Conservation (phyloP, 2,797 vertebrate species). For the Pseudocheirus occidentalis region DNA sequence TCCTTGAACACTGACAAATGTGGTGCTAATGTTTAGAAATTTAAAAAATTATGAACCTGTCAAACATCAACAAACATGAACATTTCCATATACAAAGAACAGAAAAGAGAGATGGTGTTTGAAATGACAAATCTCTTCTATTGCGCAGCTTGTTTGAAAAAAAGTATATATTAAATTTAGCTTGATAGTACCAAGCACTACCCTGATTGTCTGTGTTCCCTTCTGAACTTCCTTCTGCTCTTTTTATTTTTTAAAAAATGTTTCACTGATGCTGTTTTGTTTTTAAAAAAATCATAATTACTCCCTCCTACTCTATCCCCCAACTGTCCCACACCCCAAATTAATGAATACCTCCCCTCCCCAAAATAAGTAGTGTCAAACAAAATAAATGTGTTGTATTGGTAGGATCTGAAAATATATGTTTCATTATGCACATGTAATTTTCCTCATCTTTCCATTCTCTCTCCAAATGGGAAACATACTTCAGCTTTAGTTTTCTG, state of each 20-base stretch:
- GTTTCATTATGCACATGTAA: not conserved
- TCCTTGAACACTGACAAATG: not conserved
- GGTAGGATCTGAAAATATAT: not conserved
- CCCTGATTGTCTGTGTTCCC: not conserved
- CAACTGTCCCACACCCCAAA: not conserved
- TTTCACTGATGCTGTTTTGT: not conserved
- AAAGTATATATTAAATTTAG: not conserved
- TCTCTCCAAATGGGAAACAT: not conserved
- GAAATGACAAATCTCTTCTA: not conserved
- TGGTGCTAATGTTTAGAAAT: not conserved
- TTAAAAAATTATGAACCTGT: not conserved
- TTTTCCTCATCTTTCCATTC: not conserved
- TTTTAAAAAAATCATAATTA: not conserved
- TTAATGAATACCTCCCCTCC: not conserved
- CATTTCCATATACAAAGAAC: not conserved
- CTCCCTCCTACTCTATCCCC: not conserved
- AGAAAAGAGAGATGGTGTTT: not conserved
- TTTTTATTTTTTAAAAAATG: not conserved
- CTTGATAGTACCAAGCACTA: not conserved
- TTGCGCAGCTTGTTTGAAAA: not conserved
- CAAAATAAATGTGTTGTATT: not conserved
- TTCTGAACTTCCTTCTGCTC: not conserved
- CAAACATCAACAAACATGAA: not conserved
- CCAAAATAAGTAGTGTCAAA: not conserved
- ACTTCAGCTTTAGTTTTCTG: not conserved